Base-by-base conservation (phyloP, 2,797 vertebrate species). In the Momotus momota region DNA sequence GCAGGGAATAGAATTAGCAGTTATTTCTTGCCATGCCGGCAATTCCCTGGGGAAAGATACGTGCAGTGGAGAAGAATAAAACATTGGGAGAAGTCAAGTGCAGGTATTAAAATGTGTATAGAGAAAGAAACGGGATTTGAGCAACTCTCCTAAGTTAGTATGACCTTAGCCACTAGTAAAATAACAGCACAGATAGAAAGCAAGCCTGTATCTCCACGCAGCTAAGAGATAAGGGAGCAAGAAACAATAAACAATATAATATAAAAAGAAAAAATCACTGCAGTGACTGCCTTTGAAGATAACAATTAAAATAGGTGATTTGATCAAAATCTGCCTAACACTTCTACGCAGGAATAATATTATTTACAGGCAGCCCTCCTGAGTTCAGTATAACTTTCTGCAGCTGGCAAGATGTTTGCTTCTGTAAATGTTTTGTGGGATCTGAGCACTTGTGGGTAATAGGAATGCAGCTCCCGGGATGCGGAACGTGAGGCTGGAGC, bases 91-190 rank as follows among this genome's bases (percentile, higher is more conserved):
- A 94, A 95, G 90, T 95, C 90, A 95, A 81, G 80, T 90, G 82
- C 69, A 83, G 85, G 57, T 86, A 91, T 95, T 88, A 90, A 94
- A 95, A 91, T 61, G 65, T 92, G 81, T 74, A 81, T 33, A 73
- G 61, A 72, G 75, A 73, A 78, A 88, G 82, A 91, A 93, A 90
- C 82, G 77, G n/a, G 75, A 94, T 95, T 95, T 95, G 54, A 91
- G 85, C 65, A 86, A 83, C 54, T 94, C 85, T 91, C 85, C 35
- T 77, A 91, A 95, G 72, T 88, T 95, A 88, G 43, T 49, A 31
- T 90, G 95, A 97, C 96, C 96, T 95, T 81, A 95, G 61, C 77
- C 75, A 61, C 87, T 31, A 52, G 80, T 70, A 86, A 95, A 95
- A 95, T 88, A 94, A 78, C 81, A 86, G 72, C 85, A 46, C 16